These are phyloP conservation scores for Chlamydotis undulata DNA, from an alignment of 2,113 vertebrate genomes.

Conservation along the genomic window DNA sequence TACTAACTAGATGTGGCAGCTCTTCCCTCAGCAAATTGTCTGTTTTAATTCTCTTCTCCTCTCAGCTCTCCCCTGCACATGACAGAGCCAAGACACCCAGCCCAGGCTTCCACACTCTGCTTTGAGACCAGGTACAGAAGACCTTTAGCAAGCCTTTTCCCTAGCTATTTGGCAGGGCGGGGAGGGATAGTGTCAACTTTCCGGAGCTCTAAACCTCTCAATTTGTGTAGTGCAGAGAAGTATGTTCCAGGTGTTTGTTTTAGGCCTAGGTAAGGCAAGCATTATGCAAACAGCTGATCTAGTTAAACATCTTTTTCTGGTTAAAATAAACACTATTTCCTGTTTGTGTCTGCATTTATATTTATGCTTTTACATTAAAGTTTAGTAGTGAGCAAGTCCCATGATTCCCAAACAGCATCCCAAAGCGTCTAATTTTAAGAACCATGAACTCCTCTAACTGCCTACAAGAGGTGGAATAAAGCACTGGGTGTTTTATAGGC, in stretches of 20 bases:
- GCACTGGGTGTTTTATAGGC: background rate
- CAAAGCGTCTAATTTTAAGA: background rate
- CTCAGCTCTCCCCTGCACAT: background rate
- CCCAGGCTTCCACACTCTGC: background rate
- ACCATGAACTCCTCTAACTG: background rate
- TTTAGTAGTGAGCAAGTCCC: background rate
- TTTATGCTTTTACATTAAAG: background rate
- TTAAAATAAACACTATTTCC: background rate
- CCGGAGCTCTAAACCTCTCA: background rate
- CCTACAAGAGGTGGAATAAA: background rate
- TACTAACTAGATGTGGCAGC: background rate
- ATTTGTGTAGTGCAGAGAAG: background rate
- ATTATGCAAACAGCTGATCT: background rate
- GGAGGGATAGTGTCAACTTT: background rate
- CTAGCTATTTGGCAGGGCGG: background rate
- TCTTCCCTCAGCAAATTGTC: background rate
- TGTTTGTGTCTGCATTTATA: background rate
- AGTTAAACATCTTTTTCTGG: background rate
- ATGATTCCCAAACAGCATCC: background rate
- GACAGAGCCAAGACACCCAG: background rate
- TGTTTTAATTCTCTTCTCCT: background rate
- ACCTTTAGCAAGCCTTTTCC: background rate
- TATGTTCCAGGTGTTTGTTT: background rate
- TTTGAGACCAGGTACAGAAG: background rate
- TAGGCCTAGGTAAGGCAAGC: background rate